Percentiles rank a stretch among this genome's conserved stretches.
Evolutionary conservation across 2,113 vertebrate genomes (phyloP).

Genomic region (Eidolon helvum): DNA sequence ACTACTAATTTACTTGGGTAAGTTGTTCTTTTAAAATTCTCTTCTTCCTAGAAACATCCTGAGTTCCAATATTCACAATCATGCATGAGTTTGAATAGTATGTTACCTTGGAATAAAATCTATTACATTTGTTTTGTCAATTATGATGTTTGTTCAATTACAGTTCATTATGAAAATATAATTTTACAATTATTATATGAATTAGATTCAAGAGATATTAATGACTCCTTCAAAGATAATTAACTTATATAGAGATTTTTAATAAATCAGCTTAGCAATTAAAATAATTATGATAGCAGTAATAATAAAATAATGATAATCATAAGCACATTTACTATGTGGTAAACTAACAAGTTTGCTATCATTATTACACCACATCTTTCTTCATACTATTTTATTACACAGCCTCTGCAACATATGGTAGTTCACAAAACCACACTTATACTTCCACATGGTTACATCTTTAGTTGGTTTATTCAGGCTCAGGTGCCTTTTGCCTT

Average conservation of each 20-base stretch:
- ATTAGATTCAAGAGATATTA: not conserved
- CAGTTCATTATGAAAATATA: not conserved
- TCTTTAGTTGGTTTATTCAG: not conserved
- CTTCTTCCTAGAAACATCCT: not conserved
- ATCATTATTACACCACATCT: not conserved
- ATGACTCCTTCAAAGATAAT: not conserved
- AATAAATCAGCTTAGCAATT: not conserved
- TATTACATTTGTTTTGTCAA: not conserved
- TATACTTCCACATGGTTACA: not conserved
- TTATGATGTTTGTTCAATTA: not conserved
- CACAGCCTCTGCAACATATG: not conserved
- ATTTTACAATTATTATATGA: not conserved
- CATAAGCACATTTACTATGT: not conserved
- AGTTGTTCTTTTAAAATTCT: not conserved
- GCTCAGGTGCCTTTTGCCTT: not conserved
- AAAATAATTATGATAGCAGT: not conserved
- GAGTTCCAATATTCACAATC: not conserved
- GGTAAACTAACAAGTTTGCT: not conserved
- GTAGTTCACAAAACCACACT: not conserved
- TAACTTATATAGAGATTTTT: not conserved
- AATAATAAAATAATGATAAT: not conserved
- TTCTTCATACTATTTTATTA: not conserved
- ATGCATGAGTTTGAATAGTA: not conserved
- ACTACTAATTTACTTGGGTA: not conserved
- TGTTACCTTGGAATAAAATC: not conserved